Percentiles rank a stretch among this genome's conserved stretches.
These are phyloP conservation scores for Corythornis vintsioides DNA, from an alignment of 2,113 vertebrate genomes.

Conservation along the genomic window DNA sequence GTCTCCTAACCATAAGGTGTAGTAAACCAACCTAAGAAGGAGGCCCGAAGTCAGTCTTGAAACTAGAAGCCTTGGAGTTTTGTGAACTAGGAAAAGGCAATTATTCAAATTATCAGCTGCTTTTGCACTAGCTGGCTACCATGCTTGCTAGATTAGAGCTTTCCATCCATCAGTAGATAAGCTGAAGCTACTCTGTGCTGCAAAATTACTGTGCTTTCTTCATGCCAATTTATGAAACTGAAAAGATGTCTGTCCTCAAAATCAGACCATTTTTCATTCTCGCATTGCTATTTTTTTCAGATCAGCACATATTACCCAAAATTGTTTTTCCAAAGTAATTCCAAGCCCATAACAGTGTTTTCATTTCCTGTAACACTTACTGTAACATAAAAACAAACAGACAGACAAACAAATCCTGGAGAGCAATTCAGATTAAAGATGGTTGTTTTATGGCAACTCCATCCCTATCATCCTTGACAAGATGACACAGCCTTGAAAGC, in stretches of 20 bases:
- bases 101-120: not conserved
- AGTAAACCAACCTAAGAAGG: not conserved
- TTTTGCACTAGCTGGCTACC: not conserved
- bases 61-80: not conserved
- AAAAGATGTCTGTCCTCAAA: slow-evolving; percentile 26
- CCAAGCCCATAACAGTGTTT: slow-evolving; percentile 7
- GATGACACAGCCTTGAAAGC: not conserved
- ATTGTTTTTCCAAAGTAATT: slow-evolving; percentile 33
- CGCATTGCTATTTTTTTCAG: not conserved
- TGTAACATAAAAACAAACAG: not conserved
- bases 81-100: not conserved
- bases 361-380: slow-evolving; percentile 11
- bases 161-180: not conserved
- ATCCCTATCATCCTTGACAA: not conserved
- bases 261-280: not conserved
- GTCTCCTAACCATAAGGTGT: not conserved
- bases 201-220: slow-evolving; percentile 15
- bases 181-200: not conserved
- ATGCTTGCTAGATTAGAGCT: not conserved
- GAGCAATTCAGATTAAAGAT: slow-evolving; percentile 3
- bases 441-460: not conserved
- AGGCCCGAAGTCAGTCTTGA: not conserved
- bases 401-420: slow-evolving; percentile 32
- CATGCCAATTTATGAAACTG: not conserved
- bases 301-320: slow-evolving; percentile 18